Percentiles rank a stretch among this genome's conserved stretches.
phyloP scores from a whole-genome alignment of 2,113 vertebrate species.

The Thamnaconus septentrionalis region DNA sequence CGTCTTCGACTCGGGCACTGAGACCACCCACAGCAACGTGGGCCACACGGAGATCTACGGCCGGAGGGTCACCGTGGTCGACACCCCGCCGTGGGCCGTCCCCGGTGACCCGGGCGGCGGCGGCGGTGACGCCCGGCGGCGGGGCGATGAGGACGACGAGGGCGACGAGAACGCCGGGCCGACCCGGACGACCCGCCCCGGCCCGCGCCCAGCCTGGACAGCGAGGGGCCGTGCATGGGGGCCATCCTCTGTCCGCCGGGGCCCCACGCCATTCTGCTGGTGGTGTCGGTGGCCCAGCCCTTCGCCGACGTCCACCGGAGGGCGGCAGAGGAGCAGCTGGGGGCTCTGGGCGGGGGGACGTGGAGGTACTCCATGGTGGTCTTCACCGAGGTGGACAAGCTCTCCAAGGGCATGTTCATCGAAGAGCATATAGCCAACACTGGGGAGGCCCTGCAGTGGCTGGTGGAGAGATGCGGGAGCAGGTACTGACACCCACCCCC shows the following conservation, averaged over 20 bases:
- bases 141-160: constrained; percentile 30
- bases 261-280: constrained; percentile 73
- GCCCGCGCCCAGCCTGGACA: constrained; percentile 57
- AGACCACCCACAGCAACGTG: constrained; percentile 70
- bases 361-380: constrained; percentile 78
- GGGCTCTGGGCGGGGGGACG: constrained; percentile 67
- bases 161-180: constrained; percentile 30
- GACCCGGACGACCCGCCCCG: constrained; percentile 43
- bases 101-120: constrained; percentile 27
- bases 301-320: constrained; percentile 69
- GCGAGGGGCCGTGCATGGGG: constrained; percentile 71
- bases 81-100: constrained; percentile 63
- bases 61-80: constrained; percentile 67
- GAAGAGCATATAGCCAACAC: constrained; percentile 76
- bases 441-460: constrained; percentile 71
- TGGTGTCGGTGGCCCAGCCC: constrained; percentile 67
- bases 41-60: constrained; percentile 70
- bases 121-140: constrained; percentile 15
- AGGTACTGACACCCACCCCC: constrained; percentile 48
- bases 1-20: constrained; percentile 58
- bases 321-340: constrained; percentile 68
- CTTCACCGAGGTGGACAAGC: constrained; percentile 71
- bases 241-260: constrained; percentile 75
- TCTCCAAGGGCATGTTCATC: constrained; percentile 67
- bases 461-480: constrained; percentile 77